These are phyloP conservation scores for Nemapogon koenigi DNA, from an alignment of 2,888 invertebrate genomes.

Conservation along the genomic window DNA sequence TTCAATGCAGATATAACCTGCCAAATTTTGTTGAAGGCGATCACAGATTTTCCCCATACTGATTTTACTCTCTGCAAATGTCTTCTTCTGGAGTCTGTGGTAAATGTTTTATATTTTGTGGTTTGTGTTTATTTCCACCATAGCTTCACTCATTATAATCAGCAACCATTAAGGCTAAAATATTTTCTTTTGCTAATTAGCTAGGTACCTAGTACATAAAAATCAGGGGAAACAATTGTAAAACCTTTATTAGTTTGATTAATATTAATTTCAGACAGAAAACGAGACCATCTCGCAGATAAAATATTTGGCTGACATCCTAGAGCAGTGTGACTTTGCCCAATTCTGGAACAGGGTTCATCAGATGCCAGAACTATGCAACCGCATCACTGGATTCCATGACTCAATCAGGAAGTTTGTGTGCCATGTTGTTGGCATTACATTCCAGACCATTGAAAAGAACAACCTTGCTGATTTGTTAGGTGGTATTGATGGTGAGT, in stretches of 20 bases:
- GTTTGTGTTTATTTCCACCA: too few relatives aligned
- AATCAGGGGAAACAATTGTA: too few relatives aligned
- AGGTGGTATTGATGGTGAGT: constrained; percentile 86
- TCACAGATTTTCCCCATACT: constrained; percentile 96
- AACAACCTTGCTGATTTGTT: constrained; percentile 81
- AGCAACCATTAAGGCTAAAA: too few relatives aligned
- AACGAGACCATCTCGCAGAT: constrained; percentile 89
- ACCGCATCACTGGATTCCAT: constrained; percentile 86
- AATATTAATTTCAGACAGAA: constrained; percentile 69
- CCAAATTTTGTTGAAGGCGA: constrained; percentile 91
- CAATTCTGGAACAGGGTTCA: constrained; percentile 87
- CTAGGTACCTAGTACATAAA: too few relatives aligned
- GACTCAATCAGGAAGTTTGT: constrained; percentile 96
- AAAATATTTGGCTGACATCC: constrained; percentile 85
- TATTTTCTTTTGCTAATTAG: too few relatives aligned
- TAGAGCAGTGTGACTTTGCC: constrained; percentile 93
- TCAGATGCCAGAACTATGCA: constrained; percentile 76
- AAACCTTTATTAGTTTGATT: too few relatives aligned
- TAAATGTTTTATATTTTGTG: too few relatives aligned
- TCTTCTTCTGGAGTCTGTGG: constrained; percentile 77
- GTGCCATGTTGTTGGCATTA: constrained; percentile 96
- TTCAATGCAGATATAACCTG: constrained; percentile 86
- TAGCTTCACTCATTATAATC: too few relatives aligned
- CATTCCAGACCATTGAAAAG: constrained; percentile 93
- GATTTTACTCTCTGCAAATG: constrained; percentile 99